Evolutionary conservation across 2,797 vertebrate genomes (phyloP).

Genomic region (Sebastolobus alascanus): DNA sequence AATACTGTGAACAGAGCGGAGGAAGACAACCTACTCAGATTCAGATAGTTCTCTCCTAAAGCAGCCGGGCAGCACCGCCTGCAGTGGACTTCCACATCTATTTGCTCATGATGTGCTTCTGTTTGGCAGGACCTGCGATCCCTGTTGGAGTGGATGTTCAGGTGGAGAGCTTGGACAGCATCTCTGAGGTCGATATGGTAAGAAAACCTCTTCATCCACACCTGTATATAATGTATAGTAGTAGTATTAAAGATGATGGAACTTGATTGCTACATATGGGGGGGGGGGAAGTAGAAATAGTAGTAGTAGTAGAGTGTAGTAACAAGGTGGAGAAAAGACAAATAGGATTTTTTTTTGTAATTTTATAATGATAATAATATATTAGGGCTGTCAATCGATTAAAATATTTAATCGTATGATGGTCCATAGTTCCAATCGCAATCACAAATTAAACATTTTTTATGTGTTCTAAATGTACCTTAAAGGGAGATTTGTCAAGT

Average conservation of each 20-base stretch:
- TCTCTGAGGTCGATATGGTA: conserved; percentile 99
- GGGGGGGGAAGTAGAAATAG: too few species aligned
- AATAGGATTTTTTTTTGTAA: too few species aligned
- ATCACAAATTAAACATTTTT: too few species aligned
- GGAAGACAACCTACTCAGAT: neutral
- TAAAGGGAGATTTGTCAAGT: too few species aligned
- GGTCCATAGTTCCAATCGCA: too few species aligned
- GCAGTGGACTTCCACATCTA: neutral
- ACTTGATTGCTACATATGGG: too few species aligned
- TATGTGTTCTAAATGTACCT: too few species aligned
- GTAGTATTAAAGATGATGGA: neutral
- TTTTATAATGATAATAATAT: too few species aligned
- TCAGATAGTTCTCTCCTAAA: neutral
- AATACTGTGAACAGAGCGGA: neutral
- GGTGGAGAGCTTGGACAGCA: conserved; percentile 97
- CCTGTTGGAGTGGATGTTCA: conserved; percentile 97
- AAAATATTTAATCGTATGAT: too few species aligned
- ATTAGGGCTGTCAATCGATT: too few species aligned
- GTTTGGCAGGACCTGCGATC: conserved; percentile 91
- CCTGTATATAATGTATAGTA: neutral
- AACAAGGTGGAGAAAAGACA: too few species aligned
- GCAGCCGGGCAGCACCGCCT: neutral
- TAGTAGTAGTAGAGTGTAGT: too few species aligned
- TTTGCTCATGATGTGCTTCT: conserved; percentile 21
- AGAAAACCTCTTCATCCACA: conserved; percentile 13